These are phyloP conservation scores for Anas platyrhynchos DNA, from an alignment of 2,113 vertebrate species.

Conservation along the genomic window DNA sequence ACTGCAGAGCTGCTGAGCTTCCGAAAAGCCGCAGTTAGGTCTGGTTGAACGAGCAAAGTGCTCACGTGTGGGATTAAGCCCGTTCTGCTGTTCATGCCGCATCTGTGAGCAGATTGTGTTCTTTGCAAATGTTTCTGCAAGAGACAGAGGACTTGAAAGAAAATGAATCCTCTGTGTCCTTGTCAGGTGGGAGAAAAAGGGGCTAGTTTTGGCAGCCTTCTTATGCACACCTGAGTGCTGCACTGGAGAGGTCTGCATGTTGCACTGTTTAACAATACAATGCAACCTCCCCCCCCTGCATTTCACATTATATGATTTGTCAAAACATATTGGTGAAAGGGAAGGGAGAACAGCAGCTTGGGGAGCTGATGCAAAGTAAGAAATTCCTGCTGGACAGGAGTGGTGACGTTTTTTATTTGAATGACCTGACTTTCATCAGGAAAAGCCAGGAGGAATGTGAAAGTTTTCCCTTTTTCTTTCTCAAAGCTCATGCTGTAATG, in stretches of 20 bases:
- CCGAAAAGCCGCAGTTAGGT: background rate
- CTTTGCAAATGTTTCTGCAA: background rate
- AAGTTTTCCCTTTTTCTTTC: background rate
- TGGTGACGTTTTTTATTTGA: background rate
- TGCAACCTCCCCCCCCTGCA: rapidly evolving
- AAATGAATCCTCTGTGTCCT: background rate
- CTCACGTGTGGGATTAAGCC: background rate
- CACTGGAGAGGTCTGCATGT: background rate
- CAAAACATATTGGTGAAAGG: background rate
- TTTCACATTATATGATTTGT: background rate
- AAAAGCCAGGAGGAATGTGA: background rate
- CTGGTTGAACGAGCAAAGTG: background rate
- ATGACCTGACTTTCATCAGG: background rate
- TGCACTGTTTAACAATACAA: background rate
- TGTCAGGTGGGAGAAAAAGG: background rate
- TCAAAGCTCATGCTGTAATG: background rate
- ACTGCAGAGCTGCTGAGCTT: conserved; percentile 14
- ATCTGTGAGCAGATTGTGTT: background rate
- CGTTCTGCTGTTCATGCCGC: background rate
- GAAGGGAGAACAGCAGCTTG: background rate
- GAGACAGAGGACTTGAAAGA: background rate
- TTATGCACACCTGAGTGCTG: background rate
- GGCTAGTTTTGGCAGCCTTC: background rate
- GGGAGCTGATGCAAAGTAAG: background rate
- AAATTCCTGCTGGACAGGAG: background rate